phyloP scores from a whole-genome alignment of 2,888 invertebrate genomes.

The Lepidocyrtoides sp. region DNA sequence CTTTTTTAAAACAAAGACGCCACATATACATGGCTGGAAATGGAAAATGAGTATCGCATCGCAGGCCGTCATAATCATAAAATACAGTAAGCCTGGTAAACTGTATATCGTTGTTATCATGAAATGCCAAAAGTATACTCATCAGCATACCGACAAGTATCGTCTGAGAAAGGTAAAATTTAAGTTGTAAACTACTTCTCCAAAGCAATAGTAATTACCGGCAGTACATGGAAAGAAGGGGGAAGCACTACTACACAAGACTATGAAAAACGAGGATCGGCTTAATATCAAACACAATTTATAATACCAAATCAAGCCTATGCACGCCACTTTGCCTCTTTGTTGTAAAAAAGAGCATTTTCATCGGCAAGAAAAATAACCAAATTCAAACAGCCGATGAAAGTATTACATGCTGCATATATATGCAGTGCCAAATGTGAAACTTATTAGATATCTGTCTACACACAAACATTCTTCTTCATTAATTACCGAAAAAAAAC shows the following conservation, averaged over 20 bases:
- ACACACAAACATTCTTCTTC: constrained; percentile 5
- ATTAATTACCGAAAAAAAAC: constrained; percentile 31
- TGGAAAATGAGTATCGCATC: constrained; percentile 14
- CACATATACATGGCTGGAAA: neutral
- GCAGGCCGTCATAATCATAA: constrained; percentile 17
- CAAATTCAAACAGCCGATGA: neutral
- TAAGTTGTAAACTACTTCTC: neutral
- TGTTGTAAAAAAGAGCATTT: neutral
- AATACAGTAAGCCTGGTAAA: constrained; percentile 10
- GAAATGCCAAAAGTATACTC: constrained; percentile 56
- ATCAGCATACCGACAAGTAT: neutral
- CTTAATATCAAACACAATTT: neutral
- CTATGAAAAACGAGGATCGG: neutral
- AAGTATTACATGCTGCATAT: neutral
- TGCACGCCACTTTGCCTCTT: neutral
- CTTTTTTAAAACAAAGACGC: constrained; percentile 56
- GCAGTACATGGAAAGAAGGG: neutral
- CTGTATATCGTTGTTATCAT: constrained; percentile 42
- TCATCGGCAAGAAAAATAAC: neutral
- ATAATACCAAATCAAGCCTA: neutral
- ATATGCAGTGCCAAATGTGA: constrained; percentile 32
- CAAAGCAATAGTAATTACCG: constrained; percentile 41
- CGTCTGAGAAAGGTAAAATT: constrained; percentile 40
- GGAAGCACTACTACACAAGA: neutral
- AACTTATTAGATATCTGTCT: neutral